These are phyloP conservation scores for Tetragonula clypearis DNA, from an alignment of 1,140 invertebrate genomes.

Conservation along the genomic window DNA sequence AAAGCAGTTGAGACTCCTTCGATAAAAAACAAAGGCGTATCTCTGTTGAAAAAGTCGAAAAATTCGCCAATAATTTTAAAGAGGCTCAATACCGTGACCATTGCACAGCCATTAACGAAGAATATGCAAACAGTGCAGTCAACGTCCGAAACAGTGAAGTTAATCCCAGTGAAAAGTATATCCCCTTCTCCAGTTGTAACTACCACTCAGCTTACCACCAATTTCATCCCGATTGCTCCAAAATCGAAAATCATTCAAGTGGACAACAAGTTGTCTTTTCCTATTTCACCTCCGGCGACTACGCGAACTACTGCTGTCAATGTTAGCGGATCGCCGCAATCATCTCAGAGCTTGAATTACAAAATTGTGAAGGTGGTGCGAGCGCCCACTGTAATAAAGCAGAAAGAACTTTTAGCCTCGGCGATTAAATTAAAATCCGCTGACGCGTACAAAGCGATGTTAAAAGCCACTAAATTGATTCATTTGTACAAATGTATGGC, in stretches of 20 bases:
- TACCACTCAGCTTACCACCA: neutral
- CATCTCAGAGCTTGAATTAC: slow-evolving; percentile 53
- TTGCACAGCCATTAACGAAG: slow-evolving; percentile 5
- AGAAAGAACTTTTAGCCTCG: slow-evolving; percentile 47
- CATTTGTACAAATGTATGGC: slow-evolving; percentile 84
- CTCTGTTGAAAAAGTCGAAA: slow-evolving; percentile 71
- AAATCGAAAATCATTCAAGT: slow-evolving; percentile 40
- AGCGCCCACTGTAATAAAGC: slow-evolving; percentile 34
- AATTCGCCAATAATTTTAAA: slow-evolving; percentile 72
- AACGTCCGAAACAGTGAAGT: slow-evolving; percentile 64
- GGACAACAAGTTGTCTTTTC: slow-evolving; percentile 37
- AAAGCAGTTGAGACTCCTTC: slow-evolving; percentile 72
- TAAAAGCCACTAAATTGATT: slow-evolving; percentile 70
- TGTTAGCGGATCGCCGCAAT: neutral
- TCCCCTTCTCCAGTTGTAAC: slow-evolving; percentile 31
- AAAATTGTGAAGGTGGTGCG: slow-evolving; percentile 66
- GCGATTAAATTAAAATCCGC: slow-evolving; percentile 69
- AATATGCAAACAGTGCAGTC: slow-evolving; percentile 56
- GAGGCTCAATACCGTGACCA: slow-evolving; percentile 54
- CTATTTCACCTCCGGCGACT: slow-evolving; percentile 4
- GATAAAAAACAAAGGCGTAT: slow-evolving; percentile 62
- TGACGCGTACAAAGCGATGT: slow-evolving; percentile 72
- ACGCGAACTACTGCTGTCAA: slow-evolving; percentile 21
- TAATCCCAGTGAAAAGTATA: slow-evolving; percentile 65
- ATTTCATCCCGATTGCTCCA: slow-evolving; percentile 44